Percentiles rank a stretch among this genome's conserved stretches.
phyloP scores from a whole-genome alignment of 2,888 invertebrate genomes.

The Meandrusa payeni region DNA sequence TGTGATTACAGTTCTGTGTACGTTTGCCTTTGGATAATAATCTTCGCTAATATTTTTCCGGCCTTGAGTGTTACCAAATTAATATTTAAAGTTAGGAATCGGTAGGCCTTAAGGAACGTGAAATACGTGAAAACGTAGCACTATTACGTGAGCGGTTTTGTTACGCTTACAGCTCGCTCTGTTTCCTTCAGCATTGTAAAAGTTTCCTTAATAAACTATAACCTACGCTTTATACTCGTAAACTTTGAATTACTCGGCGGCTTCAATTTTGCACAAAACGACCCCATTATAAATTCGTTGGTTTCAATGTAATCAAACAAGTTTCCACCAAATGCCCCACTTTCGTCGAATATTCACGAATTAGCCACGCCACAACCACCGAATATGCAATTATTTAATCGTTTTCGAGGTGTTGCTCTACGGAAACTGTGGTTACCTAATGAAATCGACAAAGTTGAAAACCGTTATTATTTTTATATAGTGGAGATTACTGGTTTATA shows the following conservation, averaged over 20 bases:
- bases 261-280: conserved; percentile 37
- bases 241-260: not conserved
- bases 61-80: not conserved
- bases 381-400: conserved; percentile 72
- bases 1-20: conserved; percentile 3
- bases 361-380: conserved; percentile 54
- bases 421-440: conserved; percentile 52
- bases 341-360: conserved; percentile 63
- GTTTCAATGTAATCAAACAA: conserved; percentile 61
- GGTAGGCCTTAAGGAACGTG: no score
- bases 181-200: no score
- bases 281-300: conserved; percentile 58
- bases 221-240: conserved; percentile 1
- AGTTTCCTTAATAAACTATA: not conserved
- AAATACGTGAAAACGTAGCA: no score
- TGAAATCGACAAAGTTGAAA: not conserved
- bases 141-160: no score
- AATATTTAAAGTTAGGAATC: not conserved
- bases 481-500: conserved; percentile 1
- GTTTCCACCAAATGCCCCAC: conserved; percentile 59
- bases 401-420: conserved; percentile 66
- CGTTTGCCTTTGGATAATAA: not conserved
- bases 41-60: not conserved
- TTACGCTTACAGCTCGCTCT: no score
- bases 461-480: not conserved